These are phyloP conservation scores for Diachrysia chrysitis DNA, from an alignment of 2,888 invertebrate species.

Conservation along the genomic window DNA sequence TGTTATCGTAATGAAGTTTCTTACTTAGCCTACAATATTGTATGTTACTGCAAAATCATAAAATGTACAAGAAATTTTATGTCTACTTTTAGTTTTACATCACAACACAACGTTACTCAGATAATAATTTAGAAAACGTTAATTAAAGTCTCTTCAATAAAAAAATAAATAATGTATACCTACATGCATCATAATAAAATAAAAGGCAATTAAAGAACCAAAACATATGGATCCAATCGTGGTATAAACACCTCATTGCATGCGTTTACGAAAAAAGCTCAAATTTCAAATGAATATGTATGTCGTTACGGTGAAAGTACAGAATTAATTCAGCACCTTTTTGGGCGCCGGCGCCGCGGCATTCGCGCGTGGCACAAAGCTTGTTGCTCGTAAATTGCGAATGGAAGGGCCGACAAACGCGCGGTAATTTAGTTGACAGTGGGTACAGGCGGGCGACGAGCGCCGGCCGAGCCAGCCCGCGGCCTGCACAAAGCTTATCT, in stretches of 20 bases:
- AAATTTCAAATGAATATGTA: constrained; percentile 67
- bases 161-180: constrained; percentile 22
- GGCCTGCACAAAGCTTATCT: constrained; percentile 80
- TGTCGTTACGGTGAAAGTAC: constrained; percentile 67
- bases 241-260: constrained; percentile 50
- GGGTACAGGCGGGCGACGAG: constrained; percentile 64
- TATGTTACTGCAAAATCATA: constrained; percentile 8
- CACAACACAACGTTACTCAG: not conserved
- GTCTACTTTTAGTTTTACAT: not conserved
- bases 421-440: constrained; percentile 87
- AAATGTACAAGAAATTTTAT: constrained; percentile 5
- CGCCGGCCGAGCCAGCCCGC: constrained; percentile 61
- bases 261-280: constrained; percentile 59
- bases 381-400: constrained; percentile 83
- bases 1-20: constrained; percentile 30
- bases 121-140: constrained; percentile 18
- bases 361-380: constrained; percentile 70
- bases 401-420: constrained; percentile 83
- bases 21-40: constrained; percentile 2
- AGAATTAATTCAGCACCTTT: constrained; percentile 67
- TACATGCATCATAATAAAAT: constrained; percentile 28
- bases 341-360: constrained; percentile 74
- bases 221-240: constrained; percentile 30
- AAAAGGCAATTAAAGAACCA: constrained; percentile 28
- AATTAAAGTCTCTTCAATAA: constrained; percentile 27